These are phyloP conservation scores for Oreochromis aureus DNA, from an alignment of 2,113 vertebrate species.

Conservation along the genomic window DNA sequence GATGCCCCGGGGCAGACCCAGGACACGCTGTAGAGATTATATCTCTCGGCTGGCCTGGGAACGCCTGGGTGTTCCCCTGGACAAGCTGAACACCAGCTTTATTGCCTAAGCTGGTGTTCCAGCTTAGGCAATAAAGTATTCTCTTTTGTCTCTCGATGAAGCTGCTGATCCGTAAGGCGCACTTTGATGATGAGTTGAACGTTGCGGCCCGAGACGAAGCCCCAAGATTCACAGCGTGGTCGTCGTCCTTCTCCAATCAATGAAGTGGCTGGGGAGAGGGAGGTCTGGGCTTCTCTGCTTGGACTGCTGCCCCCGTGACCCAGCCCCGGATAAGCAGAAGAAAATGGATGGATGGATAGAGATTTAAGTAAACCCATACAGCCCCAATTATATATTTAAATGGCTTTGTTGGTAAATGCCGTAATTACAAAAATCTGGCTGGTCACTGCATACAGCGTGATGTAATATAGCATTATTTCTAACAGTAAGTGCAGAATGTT, in stretches of 20 bases:
- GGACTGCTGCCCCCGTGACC: not conserved
- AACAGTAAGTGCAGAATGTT: not conserved
- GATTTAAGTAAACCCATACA: not conserved
- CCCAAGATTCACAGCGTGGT: slow-evolving; percentile 53
- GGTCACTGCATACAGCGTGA: not conserved
- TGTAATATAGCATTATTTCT: not conserved
- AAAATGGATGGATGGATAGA: not conserved
- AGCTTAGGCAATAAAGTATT: slow-evolving; percentile 9
- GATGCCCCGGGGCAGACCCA: not conserved
- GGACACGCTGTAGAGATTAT: not conserved
- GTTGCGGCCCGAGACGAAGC: slow-evolving; percentile 14
- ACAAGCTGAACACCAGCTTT: not conserved
- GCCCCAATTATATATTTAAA: not conserved
- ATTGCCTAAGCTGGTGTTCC: too few relatives aligned
- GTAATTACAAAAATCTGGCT: not conserved
- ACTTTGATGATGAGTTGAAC: slow-evolving; percentile 51
- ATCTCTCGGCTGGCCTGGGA: not conserved
- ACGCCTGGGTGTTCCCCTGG: not conserved
- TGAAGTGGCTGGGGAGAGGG: not conserved
- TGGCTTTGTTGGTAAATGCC: not conserved
- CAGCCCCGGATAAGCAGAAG: accelerated
- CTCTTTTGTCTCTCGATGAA: slow-evolving; percentile 36
- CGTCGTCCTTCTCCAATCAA: slow-evolving; percentile 59
- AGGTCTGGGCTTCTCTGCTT: not conserved
- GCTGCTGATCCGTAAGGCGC: slow-evolving; percentile 36